A percentile compares a stretch with the other conserved stretches of the same genome.
These are phyloP conservation scores for Pinctada fucata DNA, from an alignment of 2,888 invertebrate genomes.

Conservation along the genomic window DNA sequence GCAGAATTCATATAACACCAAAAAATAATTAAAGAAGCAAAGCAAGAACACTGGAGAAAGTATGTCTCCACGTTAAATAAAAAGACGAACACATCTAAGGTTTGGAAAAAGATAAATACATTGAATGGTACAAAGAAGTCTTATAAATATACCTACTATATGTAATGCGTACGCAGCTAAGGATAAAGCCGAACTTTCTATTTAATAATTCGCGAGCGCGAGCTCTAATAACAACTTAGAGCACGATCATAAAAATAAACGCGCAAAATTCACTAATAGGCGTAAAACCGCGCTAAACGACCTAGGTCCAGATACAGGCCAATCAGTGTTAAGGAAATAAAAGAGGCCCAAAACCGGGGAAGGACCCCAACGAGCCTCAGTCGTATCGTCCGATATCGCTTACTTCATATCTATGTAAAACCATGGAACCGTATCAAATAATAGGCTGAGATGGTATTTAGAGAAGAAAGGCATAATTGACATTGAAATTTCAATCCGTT, in stretches of 20 bases:
- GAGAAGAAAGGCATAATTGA: background rate
- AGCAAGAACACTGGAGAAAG: background rate
- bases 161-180: too few relatives aligned
- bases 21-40: background rate
- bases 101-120: background rate
- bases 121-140: too few relatives aligned
- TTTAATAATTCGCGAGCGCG: background rate
- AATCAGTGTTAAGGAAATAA: background rate
- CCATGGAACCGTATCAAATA: constrained; percentile 5
- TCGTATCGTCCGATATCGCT: constrained; percentile 16
- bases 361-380: constrained; percentile 7
- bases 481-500: background rate
- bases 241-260: background rate
- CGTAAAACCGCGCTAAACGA: background rate
- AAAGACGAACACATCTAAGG: background rate
- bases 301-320: background rate
- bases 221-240: background rate
- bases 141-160: too few relatives aligned
- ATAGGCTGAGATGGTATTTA: background rate
- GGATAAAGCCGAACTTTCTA: background rate
- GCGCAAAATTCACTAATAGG: background rate
- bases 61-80: background rate
- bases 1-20: too few relatives aligned
- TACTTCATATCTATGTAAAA: constrained; percentile 11
- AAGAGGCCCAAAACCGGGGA: background rate